Evolutionary conservation across 2,888 invertebrate genomes (phyloP).

Genomic region (Parasteatoda lunata): DNA sequence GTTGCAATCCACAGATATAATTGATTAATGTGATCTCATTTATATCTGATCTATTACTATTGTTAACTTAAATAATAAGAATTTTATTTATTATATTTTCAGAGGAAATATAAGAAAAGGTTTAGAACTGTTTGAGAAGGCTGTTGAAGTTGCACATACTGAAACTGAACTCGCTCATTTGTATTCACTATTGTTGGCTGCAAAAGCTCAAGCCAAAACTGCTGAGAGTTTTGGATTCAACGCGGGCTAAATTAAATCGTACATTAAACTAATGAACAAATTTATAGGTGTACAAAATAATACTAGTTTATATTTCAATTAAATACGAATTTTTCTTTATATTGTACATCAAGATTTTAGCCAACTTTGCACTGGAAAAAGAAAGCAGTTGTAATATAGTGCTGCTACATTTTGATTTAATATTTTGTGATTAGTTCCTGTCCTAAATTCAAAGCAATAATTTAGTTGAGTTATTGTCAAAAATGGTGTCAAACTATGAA

Average conservation of each 20-base stretch:
- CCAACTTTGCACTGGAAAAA: not conserved
- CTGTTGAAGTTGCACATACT: slow-evolving; percentile 88
- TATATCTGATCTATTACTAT: too few relatives aligned
- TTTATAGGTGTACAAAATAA: slow-evolving; percentile 41
- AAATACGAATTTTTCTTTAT: not conserved
- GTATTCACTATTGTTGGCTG: slow-evolving; percentile 91
- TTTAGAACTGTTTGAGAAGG: slow-evolving; percentile 89
- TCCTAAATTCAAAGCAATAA: not conserved
- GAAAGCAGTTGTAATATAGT: not conserved
- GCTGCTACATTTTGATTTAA: not conserved
- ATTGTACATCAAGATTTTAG: not conserved
- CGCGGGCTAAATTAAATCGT: not conserved
- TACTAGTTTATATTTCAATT: slow-evolving; percentile 44
- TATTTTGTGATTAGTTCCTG: not conserved
- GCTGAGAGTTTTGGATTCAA: slow-evolving; percentile 65
- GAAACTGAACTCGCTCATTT: slow-evolving; percentile 92
- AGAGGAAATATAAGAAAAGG: slow-evolving; percentile 89
- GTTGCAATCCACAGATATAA: too few relatives aligned
- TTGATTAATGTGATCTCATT: too few relatives aligned
- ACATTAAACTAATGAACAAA: not conserved
- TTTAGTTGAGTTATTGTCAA: not conserved
- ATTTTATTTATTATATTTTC: slow-evolving; percentile 73
- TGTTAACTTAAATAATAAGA: not conserved
- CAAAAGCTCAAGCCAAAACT: slow-evolving; percentile 82
- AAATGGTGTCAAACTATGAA: too few relatives aligned